These are phyloP conservation scores for Cladorhizidae sp. DNA, from an alignment of 37 sponge, comb jelly and placozoan genomes.

Conservation along the genomic window DNA sequence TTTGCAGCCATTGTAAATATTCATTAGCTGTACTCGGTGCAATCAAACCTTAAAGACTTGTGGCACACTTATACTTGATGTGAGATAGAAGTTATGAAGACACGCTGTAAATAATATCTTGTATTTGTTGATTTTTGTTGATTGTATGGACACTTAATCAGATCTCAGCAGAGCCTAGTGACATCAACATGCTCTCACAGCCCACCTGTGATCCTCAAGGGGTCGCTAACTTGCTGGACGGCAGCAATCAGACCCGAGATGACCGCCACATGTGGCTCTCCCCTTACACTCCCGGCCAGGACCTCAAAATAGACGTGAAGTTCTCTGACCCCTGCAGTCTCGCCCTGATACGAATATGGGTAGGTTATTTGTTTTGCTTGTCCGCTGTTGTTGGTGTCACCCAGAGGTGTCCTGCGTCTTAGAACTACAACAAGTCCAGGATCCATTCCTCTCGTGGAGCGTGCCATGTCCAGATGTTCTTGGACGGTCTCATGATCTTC, in stretches of 20 bases:
- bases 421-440: slow-evolving; percentile 99
- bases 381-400: background rate
- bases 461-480: slow-evolving; percentile 72
- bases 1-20: too few species aligned
- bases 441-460: slow-evolving; percentile 96
- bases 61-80: too few species aligned
- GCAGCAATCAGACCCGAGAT: slow-evolving; percentile 91
- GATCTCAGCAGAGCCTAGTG: slow-evolving; percentile 93
- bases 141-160: slow-evolving; percentile 6
- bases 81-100: too few species aligned
- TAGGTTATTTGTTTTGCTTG: slow-evolving; percentile 9
- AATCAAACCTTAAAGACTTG: too few species aligned
- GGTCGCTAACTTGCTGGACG: slow-evolving; percentile 88
- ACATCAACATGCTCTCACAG: slow-evolving; percentile 92
- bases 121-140: background rate
- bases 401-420: background rate
- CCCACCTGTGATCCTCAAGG: slow-evolving; percentile 89
- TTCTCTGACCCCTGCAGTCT: slow-evolving; percentile 52
- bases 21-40: too few species aligned
- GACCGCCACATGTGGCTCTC: slow-evolving; percentile 99
- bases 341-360: slow-evolving; percentile 96
- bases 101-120: background rate
- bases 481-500: slow-evolving; percentile 84
- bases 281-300: slow-evolving; percentile 82
- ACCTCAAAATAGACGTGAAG: slow-evolving; percentile 72